Base-by-base conservation (phyloP, 2,888 invertebrate species). In the Synanthedon myopaeformis region DNA sequence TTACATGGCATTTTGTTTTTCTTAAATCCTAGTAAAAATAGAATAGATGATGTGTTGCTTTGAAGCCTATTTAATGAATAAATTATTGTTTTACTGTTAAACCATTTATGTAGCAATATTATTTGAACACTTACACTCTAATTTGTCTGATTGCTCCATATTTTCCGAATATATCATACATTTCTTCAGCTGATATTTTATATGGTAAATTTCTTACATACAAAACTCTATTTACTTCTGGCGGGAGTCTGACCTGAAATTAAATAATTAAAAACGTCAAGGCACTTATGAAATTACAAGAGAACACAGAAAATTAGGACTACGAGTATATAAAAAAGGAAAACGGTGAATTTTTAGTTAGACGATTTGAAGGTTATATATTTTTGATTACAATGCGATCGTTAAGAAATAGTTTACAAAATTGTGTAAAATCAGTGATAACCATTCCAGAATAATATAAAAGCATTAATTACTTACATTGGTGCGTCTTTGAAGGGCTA, bases 151-250 rank as follows among this genome's bases (percentile, higher is more conserved):
- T 99, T 3, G 99, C 99, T 65, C 99, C 99, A 86, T 99, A 99
- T 89, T 99, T 99, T 14, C 99, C 99, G 90, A 99, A 99, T 60
- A 99, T 99, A 84, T 99, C 99, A 76, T 99, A 99, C 99, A 99
- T 99, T 91, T 99, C 99, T 82, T 99, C 99, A 5, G 96, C 97
- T 52, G 98, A 98, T 64, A 99, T 99, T 90, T 99, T 99, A 73
- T 99, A 99, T 0, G 99, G 99, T 57, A 99, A 89, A 86, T 99
- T 99, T 70, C 99, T 90, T 10, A 99, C 94, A 75, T 98, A 99
- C 3, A 99, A 86, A 56, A 99, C 96, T 72, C 99, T 90, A 76
- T 99, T 99, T 3, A 99, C 99, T 89, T 99, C 99, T 58, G 99
- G 99, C 35, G 99, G 99, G 58, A 99, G 90, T 61, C 99, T 92